phyloP scores from a whole-genome alignment of 2,113 vertebrate genomes.

The Gnathonemus echidnorhynchus region DNA sequence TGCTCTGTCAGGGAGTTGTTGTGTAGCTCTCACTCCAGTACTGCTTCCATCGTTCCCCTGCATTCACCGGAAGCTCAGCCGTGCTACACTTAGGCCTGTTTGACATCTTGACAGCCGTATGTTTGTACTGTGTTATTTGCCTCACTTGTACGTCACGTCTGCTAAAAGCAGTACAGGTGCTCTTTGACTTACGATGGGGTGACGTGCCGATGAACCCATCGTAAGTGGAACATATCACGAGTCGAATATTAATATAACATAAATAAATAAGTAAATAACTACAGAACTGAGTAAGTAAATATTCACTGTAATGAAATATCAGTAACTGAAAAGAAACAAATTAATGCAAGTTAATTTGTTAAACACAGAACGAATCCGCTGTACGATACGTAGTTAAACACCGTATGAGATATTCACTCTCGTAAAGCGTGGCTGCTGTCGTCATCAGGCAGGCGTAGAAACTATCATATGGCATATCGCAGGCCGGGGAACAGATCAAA shows the following conservation, averaged over 20 bases:
- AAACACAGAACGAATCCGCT: background rate
- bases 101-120: background rate
- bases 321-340: background rate
- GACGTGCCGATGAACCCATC: background rate
- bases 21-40: background rate
- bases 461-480: no score
- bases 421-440: background rate
- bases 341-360: background rate
- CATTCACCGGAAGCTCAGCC: background rate
- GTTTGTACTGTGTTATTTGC: background rate
- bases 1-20: background rate
- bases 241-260: background rate
- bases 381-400: background rate
- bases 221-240: background rate
- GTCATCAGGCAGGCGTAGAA: no score
- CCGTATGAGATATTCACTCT: background rate
- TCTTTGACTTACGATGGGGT: background rate
- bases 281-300: background rate
- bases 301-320: background rate
- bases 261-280: background rate
- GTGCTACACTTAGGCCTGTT: background rate
- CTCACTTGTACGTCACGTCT: background rate
- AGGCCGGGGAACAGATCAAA: background rate
- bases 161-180: background rate
- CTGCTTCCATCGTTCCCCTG: background rate